phyloP scores from a whole-genome alignment of 2,888 invertebrate species.

The Biston stratarius region DNA sequence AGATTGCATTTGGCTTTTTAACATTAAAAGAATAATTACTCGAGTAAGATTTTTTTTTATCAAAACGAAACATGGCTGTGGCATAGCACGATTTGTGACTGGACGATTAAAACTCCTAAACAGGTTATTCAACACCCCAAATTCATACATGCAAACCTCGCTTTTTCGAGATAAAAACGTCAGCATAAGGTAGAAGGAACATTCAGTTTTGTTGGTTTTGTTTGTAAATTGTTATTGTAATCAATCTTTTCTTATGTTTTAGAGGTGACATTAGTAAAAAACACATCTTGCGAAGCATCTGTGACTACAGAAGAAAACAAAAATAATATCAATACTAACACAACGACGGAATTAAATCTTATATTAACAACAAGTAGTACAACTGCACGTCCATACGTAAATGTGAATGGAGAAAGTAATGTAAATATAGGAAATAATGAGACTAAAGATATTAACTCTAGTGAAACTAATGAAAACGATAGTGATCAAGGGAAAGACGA shows the following conservation, averaged over 20 bases:
- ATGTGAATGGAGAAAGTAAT: conserved; percentile 6
- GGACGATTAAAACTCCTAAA: background rate
- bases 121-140: background rate
- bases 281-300: conserved; percentile 14
- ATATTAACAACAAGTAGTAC: background rate
- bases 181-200: no score
- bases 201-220: background rate
- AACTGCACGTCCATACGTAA: conserved; percentile 12
- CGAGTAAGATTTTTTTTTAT: no score
- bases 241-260: background rate
- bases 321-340: conserved; percentile 1
- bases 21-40: no score
- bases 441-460: background rate
- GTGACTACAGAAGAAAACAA: conserved; percentile 1
- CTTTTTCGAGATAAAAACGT: background rate
- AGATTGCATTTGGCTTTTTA: no score
- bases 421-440: background rate
- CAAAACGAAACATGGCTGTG: no score
- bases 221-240: background rate
- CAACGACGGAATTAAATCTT: background rate
- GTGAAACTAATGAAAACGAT: background rate
- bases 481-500: background rate
- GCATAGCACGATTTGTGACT: no score
- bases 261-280: conserved; percentile 12
- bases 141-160: background rate